These are phyloP conservation scores for Diorhabda sublineata DNA, from an alignment of 1,140 invertebrate genomes.

Conservation along the genomic window DNA sequence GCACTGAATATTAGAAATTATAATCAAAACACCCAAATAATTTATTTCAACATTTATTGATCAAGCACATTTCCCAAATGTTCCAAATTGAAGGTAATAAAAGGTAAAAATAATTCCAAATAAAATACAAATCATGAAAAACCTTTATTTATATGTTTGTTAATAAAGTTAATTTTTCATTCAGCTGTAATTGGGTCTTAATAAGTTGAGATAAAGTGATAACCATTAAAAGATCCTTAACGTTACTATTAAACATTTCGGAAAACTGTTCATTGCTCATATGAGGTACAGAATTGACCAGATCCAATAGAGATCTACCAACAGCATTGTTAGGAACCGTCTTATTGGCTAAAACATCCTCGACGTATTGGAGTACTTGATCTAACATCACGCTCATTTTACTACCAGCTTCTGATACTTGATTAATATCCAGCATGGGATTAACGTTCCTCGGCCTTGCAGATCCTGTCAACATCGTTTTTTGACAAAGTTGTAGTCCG, in stretches of 20 bases:
- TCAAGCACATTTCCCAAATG: too few species aligned
- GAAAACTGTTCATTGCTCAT: conserved; percentile 88
- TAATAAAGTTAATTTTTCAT: conserved; percentile 87
- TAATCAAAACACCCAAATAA: too few species aligned
- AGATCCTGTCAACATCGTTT: conserved; percentile 61
- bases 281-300: conserved; percentile 87
- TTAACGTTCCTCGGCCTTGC: conserved; percentile 61
- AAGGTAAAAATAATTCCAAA: too few species aligned
- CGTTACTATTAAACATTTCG: conserved; percentile 91
- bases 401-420: conserved; percentile 68
- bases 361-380: conserved; percentile 80
- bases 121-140: too few species aligned
- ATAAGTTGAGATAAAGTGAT: conserved; percentile 93
- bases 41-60: too few species aligned
- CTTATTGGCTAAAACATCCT: conserved; percentile 76
- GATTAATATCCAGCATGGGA: conserved; percentile 79
- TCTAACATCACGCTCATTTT: conserved; percentile 75
- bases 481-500: conserved; percentile 72
- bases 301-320: conserved; percentile 79
- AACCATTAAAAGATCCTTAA: conserved; percentile 96
- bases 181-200: conserved; percentile 90
- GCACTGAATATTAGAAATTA: too few species aligned
- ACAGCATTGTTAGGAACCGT: conserved; percentile 72
- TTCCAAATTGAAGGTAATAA: too few species aligned
- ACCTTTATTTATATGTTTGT: conserved; percentile 58